These are phyloP conservation scores for Halcyon senegalensis DNA, from an alignment of 2,113 vertebrate species.

Conservation along the genomic window DNA sequence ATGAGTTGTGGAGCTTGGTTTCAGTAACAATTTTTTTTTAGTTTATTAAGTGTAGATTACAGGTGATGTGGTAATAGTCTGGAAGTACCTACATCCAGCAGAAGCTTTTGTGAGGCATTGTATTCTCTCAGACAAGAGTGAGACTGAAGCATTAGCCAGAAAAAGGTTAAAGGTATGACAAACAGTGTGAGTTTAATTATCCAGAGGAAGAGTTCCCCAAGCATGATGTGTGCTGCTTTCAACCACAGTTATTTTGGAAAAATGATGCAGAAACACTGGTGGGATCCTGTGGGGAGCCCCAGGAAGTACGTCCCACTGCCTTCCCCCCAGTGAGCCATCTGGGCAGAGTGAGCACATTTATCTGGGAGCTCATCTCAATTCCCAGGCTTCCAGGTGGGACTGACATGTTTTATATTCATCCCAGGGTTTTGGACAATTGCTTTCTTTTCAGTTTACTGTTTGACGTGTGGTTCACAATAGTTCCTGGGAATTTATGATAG, in stretches of 20 bases:
- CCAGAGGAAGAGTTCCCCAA: neutral
- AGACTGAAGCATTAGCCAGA: neutral
- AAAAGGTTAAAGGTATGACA: neutral
- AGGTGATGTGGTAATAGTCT: conserved; percentile 16
- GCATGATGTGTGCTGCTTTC: neutral
- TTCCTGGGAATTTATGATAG: conserved; percentile 32
- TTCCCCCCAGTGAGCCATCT: neutral
- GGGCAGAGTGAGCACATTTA: fast-evolving
- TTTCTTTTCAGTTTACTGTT: neutral
- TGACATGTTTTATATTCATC: neutral
- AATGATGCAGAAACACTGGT: neutral
- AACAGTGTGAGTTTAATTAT: neutral
- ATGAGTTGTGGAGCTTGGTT: neutral
- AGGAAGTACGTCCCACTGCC: neutral
- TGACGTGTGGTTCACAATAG: neutral
- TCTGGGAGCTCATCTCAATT: neutral
- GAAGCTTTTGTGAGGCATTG: neutral
- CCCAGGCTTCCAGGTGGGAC: neutral
- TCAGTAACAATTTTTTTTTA: neutral
- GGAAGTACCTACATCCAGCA: neutral
- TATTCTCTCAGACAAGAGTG: neutral
- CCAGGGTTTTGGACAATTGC: neutral
- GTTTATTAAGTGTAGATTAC: conserved; percentile 9
- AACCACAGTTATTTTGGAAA: neutral
- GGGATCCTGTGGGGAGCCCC: neutral